phyloP scores from a whole-genome alignment of 2,797 vertebrate species.

The Brachyalestes nurse region DNA sequence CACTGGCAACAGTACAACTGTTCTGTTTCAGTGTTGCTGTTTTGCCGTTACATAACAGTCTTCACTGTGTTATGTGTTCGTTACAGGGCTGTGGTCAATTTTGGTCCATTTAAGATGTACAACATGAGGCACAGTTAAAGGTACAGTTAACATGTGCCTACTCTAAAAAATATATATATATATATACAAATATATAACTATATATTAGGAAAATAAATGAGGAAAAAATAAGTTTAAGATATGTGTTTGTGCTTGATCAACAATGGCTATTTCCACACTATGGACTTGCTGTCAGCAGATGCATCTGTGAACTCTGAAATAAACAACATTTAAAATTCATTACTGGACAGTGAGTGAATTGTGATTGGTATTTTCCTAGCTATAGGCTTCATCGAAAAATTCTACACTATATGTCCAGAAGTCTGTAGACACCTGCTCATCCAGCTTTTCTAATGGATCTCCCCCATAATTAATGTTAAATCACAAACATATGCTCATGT shows the following conservation, averaged over 20 bases:
- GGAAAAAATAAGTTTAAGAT: background rate
- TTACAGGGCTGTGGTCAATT: constrained; percentile 27
- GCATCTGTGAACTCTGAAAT: constrained; percentile 26
- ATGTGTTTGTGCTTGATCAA: constrained; percentile 3
- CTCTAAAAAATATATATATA: too few relatives aligned
- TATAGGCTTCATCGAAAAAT: background rate
- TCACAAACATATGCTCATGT: background rate
- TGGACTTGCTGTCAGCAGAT: constrained; percentile 7
- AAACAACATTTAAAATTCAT: background rate
- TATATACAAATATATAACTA: background rate
- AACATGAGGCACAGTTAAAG: background rate
- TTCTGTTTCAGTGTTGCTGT: constrained; percentile 6
- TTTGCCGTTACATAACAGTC: constrained; percentile 28
- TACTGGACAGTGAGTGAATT: background rate
- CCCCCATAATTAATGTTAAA: background rate
- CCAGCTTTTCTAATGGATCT: too few relatives aligned
- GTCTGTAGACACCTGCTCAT: background rate
- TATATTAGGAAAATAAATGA: background rate
- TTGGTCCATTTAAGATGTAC: background rate
- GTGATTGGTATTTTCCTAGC: too few relatives aligned
- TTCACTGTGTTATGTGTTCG: constrained; percentile 13
- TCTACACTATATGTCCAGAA: background rate
- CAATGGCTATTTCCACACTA: background rate
- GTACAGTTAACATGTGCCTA: too few relatives aligned
- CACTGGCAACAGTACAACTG: background rate